Evolutionary conservation across 2,888 invertebrate genomes (phyloP).

Genomic region (Drosophila neoperkinsi): DNA sequence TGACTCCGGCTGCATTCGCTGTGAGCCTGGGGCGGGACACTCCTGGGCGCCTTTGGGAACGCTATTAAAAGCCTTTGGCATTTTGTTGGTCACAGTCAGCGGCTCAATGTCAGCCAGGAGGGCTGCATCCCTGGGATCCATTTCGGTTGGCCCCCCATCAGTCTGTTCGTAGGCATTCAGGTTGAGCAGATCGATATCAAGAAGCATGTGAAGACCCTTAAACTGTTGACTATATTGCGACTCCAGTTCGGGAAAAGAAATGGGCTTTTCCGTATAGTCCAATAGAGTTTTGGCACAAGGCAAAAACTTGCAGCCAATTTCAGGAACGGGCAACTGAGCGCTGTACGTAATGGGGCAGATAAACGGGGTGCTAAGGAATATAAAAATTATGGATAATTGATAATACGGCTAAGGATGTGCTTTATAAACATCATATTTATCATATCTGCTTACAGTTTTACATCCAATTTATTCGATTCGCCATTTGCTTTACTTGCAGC

Average conservation of each 20-base stretch:
- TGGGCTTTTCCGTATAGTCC: slow-evolving; percentile 44
- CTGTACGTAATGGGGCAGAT: slow-evolving; percentile 31
- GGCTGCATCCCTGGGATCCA: slow-evolving; percentile 37
- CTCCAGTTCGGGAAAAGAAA: slow-evolving; percentile 36
- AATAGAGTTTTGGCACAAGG: slow-evolving; percentile 38
- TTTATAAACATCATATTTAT: neutral
- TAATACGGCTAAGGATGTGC: neutral
- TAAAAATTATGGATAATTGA: neutral
- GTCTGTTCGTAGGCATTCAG: slow-evolving; percentile 3
- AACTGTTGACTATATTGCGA: slow-evolving; percentile 15
- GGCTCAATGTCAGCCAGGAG: slow-evolving; percentile 37
- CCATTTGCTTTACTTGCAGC: neutral
- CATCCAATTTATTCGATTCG: no score
- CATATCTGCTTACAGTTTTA: neutral
- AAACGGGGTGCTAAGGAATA: slow-evolving; percentile 32
- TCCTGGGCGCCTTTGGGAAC: no score
- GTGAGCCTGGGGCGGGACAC: no score
- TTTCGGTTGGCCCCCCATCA: neutral
- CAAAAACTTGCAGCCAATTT: slow-evolving; percentile 45
- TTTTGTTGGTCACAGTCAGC: slow-evolving; percentile 6
- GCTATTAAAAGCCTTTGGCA: neutral
- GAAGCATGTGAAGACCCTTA: slow-evolving; percentile 51
- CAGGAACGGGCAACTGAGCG: slow-evolving; percentile 40
- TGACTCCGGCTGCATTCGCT: neutral
- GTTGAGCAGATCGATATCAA: slow-evolving; percentile 54